phyloP scores from a whole-genome alignment of 2,797 vertebrate genomes.

The Allobates femoralis region DNA sequence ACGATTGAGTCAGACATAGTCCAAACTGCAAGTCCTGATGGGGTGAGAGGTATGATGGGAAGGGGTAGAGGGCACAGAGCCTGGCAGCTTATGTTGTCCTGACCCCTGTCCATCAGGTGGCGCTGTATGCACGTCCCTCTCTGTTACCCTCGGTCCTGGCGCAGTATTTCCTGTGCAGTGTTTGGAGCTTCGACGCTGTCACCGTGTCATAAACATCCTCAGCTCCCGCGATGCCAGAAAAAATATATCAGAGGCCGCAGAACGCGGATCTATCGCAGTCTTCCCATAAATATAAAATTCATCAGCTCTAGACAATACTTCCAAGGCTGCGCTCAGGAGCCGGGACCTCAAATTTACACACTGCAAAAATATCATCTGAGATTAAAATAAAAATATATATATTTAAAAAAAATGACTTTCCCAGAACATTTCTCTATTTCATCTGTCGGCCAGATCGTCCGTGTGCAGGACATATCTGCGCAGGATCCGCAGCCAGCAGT shows the following conservation, averaged over 20 bases:
- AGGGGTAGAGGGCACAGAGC: too few species aligned
- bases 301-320: slow-evolving; percentile 42
- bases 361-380: not conserved
- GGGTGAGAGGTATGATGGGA: too few species aligned
- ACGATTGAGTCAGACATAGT: too few species aligned
- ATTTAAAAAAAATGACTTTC: not conserved
- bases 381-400: slow-evolving; percentile 15
- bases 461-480: too few species aligned
- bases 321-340: slow-evolving; percentile 18
- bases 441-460: not conserved
- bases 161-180: not conserved
- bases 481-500: too few species aligned
- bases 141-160: not conserved
- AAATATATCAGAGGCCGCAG: slow-evolving; percentile 24
- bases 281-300: slow-evolving; percentile 44
- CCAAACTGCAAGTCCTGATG: too few species aligned
- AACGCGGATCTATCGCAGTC: not conserved
- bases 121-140: not conserved
- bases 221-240: not conserved
- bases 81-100: too few species aligned
- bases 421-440: not conserved
- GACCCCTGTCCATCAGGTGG: not conserved
- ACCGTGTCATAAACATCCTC: slow-evolving; percentile 5
- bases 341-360: slow-evolving; percentile 23
- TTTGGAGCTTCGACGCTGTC: slow-evolving; percentile 4